A percentile compares a stretch with the other conserved stretches of the same genome.
Evolutionary conservation across 2,113 vertebrate genomes (phyloP).

Genomic region (Pontoporia blainvillei): DNA sequence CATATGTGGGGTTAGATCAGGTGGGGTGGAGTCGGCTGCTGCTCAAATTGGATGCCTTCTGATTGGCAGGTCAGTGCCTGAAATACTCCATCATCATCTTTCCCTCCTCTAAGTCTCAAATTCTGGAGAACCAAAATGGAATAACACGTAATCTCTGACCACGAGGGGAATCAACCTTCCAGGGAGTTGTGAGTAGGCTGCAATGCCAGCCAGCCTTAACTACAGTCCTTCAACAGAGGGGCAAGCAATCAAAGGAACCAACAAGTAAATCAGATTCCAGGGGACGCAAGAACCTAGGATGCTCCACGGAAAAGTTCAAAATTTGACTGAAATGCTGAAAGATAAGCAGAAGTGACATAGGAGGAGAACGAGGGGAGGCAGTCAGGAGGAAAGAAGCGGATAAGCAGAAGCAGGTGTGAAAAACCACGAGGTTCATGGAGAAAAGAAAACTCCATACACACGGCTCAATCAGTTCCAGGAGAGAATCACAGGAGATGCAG

Average conservation of each 20-base stretch:
- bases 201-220: not conserved
- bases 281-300: not conserved
- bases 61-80: not conserved
- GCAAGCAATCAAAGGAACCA: not conserved
- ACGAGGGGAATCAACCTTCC: not conserved
- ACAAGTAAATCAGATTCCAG: not conserved
- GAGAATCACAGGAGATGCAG: not conserved
- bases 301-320: not conserved
- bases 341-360: not conserved
- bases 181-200: not conserved
- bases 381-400: not conserved
- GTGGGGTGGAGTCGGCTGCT: not conserved
- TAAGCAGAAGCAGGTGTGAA: not conserved
- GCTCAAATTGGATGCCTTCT: not conserved
- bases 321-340: not conserved
- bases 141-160: not conserved
- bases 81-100: not conserved
- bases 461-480: not conserved
- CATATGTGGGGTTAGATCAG: not conserved
- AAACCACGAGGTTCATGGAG: not conserved
- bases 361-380: accelerated
- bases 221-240: not conserved
- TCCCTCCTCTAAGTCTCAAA: not conserved
- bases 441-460: not conserved
- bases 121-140: not conserved